Evolutionary conservation across 2,797 vertebrate genomes (phyloP), one percentile per base, ranked within the genome.

Genomic region (Nannoperca australis): DNA sequence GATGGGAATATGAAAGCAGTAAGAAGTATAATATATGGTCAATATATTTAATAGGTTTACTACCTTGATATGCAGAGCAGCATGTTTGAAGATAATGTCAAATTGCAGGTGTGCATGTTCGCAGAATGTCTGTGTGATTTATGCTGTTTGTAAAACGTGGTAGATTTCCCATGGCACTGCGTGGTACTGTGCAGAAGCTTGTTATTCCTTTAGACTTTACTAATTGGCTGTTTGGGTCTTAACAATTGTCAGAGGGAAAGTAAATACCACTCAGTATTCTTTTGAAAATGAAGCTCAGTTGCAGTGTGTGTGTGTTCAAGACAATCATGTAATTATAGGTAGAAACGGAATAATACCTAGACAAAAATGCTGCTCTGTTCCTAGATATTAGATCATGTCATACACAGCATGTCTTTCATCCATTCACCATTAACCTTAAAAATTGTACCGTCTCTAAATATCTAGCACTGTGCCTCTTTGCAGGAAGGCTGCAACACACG

Each of bases 401-500:
- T 12, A 5, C 40, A 13, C 40, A 13, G 38, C 40, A n/a, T 32
- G n/a, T 58, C 24, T 27, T 60, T 70, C 4, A 42, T 42, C 1
- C 2, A n/a, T 27, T 54, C 27, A 5, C 27, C 1, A 1, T 53
- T 51, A 5, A 27, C 36, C 20, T 14, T 9, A n/a, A 2, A n/a
- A 5, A 32, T 1, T 4, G 2, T 14, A 8, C 17, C 10, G 11
- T 67, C 38, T 50, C 14, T 27, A 17, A 17, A 55, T 12, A 5
- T 49, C 8, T 10, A 1, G 2, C 13, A 1, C 34, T 34, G 53
- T n/a, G 12, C 7, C 76, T 60, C 53, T 65, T 69, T 73, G 59
- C 92, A 99, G 98, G 93, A 99, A 96, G 91, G 94, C 96, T 24
- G 95, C 95, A 15, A 94, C 95, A 36, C 97, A 97, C 61, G 96